Evolutionary conservation across 2,888 invertebrate genomes (phyloP), one percentile per base, ranked within the genome.

Genomic region (Steinernema scapterisci): DNA sequence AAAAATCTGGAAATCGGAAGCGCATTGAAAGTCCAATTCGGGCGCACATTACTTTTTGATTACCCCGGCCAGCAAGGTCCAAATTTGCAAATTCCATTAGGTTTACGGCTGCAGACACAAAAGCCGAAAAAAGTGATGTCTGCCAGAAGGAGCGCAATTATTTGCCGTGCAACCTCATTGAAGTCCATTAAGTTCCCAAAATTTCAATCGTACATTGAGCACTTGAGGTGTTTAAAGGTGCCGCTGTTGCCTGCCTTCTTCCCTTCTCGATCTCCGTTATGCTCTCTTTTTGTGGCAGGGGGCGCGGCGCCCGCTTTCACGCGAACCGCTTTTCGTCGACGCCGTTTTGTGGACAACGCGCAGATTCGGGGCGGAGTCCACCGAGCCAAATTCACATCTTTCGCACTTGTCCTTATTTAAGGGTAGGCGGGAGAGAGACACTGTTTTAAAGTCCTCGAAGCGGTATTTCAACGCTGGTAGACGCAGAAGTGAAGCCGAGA

Each of bases 351-450:
- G 63, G 63, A 63, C 63, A 63, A 63, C 63, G 31, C 63, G 31
- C 63, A 63, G 63, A 63, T 63, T 63, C 63, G 63, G 38, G 63
- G 63, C 63, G 63, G 63, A 63, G 63, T 31, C 38, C 16, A 31
- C n/a, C 63, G 63, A 38, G 38, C 38, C 63, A 31, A 63, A 25
- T 63, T 63, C 63, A 63, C 63, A 63, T 63, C 27, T 63, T 63
- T 63, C 63, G 63, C 63, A 63, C 31, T 63, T 63, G 63, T 63
- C 63, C 63, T 63, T 63, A 63, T 63, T 63, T 63, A 63, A 63
- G 63, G 31, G 63, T 63, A 63, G 63, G 63, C 63, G 63, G 31
- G 63, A 63, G 63, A 63, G 38, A 16, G 25, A 27, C 63, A 63
- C 63, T 63, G 31, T 63, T 63, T 63, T 27, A 63, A 63, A 63